These are phyloP conservation scores for Ectemnius cavifrons DNA, from an alignment of 2,888 invertebrate species.

Conservation along the genomic window DNA sequence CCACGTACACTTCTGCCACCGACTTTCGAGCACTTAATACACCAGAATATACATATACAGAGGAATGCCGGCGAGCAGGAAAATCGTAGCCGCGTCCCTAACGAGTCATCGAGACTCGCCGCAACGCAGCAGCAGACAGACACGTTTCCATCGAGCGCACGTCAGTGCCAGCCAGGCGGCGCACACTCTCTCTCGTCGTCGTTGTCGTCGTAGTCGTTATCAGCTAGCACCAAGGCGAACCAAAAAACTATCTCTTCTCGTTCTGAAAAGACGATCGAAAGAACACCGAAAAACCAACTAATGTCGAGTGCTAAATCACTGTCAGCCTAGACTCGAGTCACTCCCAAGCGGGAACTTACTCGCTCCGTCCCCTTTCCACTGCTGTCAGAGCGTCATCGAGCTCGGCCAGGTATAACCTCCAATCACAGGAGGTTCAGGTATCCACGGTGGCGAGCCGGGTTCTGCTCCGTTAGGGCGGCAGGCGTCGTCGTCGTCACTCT, in stretches of 20 bases:
- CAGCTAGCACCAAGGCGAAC: too few relatives aligned
- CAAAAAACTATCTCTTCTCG: too few relatives aligned
- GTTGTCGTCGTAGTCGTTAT: too few relatives aligned
- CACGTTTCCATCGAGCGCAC: too few relatives aligned
- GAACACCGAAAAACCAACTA: too few relatives aligned
- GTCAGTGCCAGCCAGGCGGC: too few relatives aligned
- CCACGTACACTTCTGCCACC: too few relatives aligned
- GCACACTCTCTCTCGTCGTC: too few relatives aligned
- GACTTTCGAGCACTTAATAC: too few relatives aligned
- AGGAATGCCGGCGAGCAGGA: not conserved
- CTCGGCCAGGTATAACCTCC: constrained; percentile 59
- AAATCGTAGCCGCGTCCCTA: not conserved
- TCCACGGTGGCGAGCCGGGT: constrained; percentile 20
- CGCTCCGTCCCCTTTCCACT: constrained; percentile 60
- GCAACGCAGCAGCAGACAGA: not conserved
- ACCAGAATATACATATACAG: not conserved
- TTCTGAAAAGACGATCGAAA: too few relatives aligned
- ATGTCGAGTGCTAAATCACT: too few relatives aligned
- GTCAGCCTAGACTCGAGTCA: too few relatives aligned
- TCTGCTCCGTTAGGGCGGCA: constrained; percentile 24
- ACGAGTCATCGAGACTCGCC: not conserved
- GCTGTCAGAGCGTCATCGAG: constrained; percentile 69
- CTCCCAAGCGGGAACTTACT: constrained; percentile 39
- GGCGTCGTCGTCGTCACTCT: constrained; percentile 19
- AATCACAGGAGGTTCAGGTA: constrained; percentile 20